These are phyloP conservation scores for Reinhardtius hippoglossoides DNA, from an alignment of 2,113 vertebrate genomes.

Conservation along the genomic window DNA sequence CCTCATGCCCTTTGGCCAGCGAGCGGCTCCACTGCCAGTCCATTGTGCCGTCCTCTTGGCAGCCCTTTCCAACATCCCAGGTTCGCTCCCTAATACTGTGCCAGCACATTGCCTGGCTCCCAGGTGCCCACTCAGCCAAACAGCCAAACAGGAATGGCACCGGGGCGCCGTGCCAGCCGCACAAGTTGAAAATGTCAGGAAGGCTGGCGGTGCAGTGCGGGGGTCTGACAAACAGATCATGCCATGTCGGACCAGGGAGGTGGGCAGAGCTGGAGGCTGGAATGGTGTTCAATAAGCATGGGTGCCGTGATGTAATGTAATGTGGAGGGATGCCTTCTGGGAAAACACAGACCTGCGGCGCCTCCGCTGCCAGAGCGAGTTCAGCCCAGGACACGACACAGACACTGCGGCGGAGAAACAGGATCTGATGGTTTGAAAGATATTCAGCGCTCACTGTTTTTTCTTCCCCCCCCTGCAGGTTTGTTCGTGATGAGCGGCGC, in stretches of 20 bases:
- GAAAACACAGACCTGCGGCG: slow-evolving; percentile 13
- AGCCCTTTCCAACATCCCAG: slow-evolving; percentile 64
- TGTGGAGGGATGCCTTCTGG: slow-evolving; percentile 30
- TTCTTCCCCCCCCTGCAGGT: slow-evolving; percentile 80
- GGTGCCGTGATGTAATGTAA: slow-evolving; percentile 1
- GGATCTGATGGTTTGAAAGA: slow-evolving; percentile 1
- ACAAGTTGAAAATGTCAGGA: slow-evolving; percentile 77
- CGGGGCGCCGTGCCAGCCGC: slow-evolving; percentile 45
- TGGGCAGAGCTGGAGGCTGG: slow-evolving; percentile 20
- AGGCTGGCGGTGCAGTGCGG: slow-evolving; percentile 27
- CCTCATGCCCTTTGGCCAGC: slow-evolving; percentile 65
- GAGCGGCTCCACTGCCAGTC: slow-evolving; percentile 41
- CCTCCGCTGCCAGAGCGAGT: slow-evolving; percentile 16
- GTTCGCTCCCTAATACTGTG: slow-evolving; percentile 43
- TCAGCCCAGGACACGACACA: slow-evolving; percentile 21
- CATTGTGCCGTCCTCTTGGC: slow-evolving; percentile 67
- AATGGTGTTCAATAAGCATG: slow-evolving; percentile 24
- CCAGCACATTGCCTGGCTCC: slow-evolving; percentile 53
- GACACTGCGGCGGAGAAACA: slow-evolving; percentile 17
- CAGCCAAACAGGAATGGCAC: slow-evolving; percentile 42
- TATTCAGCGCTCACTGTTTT: no score
- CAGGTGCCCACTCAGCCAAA: slow-evolving; percentile 77
- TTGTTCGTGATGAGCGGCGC: slow-evolving; percentile 95
- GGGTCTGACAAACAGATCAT: slow-evolving; percentile 49
- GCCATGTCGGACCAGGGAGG: slow-evolving; percentile 42